Base-by-base conservation (phyloP, 2,113 vertebrate species). In the Leuciscus idus region DNA sequence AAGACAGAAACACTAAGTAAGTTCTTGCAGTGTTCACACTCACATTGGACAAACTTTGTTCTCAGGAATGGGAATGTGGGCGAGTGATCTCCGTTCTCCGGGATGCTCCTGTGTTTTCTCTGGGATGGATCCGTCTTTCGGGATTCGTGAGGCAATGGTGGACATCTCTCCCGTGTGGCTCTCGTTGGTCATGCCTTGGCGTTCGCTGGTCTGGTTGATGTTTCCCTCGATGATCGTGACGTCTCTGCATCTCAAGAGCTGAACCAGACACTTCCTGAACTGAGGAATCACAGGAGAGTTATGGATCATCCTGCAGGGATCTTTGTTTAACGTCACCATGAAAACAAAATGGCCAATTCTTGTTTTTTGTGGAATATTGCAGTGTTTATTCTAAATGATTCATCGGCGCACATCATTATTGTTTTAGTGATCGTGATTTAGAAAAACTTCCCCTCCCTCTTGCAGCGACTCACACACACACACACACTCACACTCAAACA, bases 231-330 rank as follows among this genome's bases (percentile, higher is more conserved):
- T 85, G 17, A 90, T 75, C 52, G 84, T 86, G 23, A 21, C 76
- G 62, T 57, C 26, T 6, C 74, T 81, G 86, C 95, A 96, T 19
- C 90, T 93, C 85, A 96, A 95, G 90, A 96, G 93, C 88, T 96
- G 94, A 85, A 95, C 91, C 64, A 97, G 90, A 90, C 96, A 97
- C 88, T 94, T 96, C 84, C 95, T 95, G 91, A 98, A 98, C 97
- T 98, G 90, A 68, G 19, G 92, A 89, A 85, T 48, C 26, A 84
- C 48, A 78, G 52, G 36, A 39, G 6, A 39, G 36, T 39, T 6
- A 39, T 12, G n/a, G 33, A 70, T 52, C 23, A 70, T 55, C 12
- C 62, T 39, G 3, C 2, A 36, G 2, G 0, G 55, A 57, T 57
- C 19, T 21, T 57, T 21, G 55, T 50, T 50, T 50, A 48, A 11